Percentiles rank a stretch among this genome's conserved stretches.
Conservation (phyloP, 2,888 invertebrate genomes). For the Melinaea menophilus region DNA sequence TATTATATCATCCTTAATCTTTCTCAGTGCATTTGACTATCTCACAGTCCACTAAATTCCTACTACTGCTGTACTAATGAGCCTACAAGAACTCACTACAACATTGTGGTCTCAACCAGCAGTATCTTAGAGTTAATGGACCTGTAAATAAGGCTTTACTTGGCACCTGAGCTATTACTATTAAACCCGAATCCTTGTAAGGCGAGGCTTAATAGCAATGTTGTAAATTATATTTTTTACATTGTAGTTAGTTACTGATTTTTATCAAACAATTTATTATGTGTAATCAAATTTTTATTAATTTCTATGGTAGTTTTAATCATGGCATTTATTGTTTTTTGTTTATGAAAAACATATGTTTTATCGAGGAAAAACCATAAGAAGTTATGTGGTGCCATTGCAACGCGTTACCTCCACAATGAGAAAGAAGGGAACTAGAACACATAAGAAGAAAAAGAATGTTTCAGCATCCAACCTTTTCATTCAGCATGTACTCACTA, state of each 20-base stretch:
- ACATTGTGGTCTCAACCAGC: conserved; percentile 22
- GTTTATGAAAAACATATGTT: too few species aligned
- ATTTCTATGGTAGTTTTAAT: neutral
- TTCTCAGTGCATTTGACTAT: too few species aligned
- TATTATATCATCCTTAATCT: too few species aligned
- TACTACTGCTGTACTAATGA: conserved; percentile 7
- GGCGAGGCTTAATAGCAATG: neutral
- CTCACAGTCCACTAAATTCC: neutral
- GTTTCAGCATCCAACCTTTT: too few species aligned
- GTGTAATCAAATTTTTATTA: neutral
- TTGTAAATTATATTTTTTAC: neutral
- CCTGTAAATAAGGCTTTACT: conserved; percentile 30
- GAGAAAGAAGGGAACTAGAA: too few species aligned
- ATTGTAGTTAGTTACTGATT: neutral
- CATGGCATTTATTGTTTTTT: too few species aligned
- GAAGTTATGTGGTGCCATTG: too few species aligned
- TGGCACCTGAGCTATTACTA: conserved; percentile 26
- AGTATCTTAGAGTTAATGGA: conserved; percentile 26
- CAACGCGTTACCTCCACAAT: too few species aligned
- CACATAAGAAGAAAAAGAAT: too few species aligned
- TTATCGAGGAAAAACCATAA: too few species aligned
- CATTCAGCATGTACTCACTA: too few species aligned
- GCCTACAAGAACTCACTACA: conserved; percentile 22
- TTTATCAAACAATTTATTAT: neutral
- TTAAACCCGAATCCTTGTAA: conserved; percentile 18